A percentile compares a stretch with the other conserved stretches of the same genome.
phyloP scores from a whole-genome alignment of 2,888 invertebrate genomes.

The Drosophila borealis region DNA sequence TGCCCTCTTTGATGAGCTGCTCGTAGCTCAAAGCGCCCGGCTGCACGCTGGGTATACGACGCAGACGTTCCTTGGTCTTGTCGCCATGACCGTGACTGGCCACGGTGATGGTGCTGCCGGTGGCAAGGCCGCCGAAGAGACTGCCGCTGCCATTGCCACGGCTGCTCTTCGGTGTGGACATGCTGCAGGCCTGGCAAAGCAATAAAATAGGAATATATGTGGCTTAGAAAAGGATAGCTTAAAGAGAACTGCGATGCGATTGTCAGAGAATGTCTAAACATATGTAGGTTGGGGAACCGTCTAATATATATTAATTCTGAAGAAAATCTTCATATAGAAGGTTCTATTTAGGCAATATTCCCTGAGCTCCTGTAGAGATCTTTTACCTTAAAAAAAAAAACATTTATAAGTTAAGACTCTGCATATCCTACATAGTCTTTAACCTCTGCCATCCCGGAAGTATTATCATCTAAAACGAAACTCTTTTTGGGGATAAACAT shows the following conservation, averaged over 20 bases:
- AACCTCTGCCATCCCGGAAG: neutral
- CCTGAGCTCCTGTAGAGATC: no score
- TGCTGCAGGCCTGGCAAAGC: conserved; percentile 82
- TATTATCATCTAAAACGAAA: conserved; percentile 14
- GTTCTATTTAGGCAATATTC: neutral
- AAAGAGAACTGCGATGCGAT: neutral
- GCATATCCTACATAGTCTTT: neutral
- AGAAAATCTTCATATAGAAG: no score
- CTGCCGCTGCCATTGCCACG: conserved; percentile 69
- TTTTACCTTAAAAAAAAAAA: no score
- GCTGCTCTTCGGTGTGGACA: conserved; percentile 85
- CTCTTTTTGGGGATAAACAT: neutral
- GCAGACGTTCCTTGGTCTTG: conserved; percentile 87
- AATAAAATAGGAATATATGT: neutral
- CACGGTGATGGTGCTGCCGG: conserved; percentile 79
- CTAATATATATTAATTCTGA: no score
- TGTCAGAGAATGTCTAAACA: no score
- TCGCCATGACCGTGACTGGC: conserved; percentile 72
- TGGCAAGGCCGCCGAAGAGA: conserved; percentile 71
- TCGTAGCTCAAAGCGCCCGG: conserved; percentile 86
- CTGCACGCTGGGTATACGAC: conserved; percentile 86
- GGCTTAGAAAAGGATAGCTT: neutral
- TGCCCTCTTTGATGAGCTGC: conserved; percentile 88
- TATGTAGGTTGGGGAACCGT: no score
- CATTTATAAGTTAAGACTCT: neutral